Conservation (phyloP, 2,113 vertebrate genomes). For the Eolophus roseicapilla region DNA sequence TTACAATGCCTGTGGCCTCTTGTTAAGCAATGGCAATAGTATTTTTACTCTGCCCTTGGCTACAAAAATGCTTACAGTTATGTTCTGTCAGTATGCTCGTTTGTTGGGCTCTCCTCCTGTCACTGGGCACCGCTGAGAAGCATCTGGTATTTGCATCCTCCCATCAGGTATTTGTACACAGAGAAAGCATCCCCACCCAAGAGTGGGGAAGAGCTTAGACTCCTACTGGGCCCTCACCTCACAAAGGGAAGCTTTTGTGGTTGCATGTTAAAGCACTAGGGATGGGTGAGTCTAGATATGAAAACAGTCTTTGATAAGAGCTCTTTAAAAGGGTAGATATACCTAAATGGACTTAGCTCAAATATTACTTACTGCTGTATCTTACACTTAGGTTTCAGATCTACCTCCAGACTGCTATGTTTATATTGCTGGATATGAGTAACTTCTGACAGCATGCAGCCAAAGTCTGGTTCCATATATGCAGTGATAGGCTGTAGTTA, state of each 20-base stretch:
- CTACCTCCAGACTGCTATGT: neutral
- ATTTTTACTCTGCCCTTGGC: neutral
- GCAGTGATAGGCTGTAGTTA: neutral
- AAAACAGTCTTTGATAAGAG: neutral
- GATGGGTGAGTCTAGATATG: neutral
- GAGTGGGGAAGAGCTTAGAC: neutral
- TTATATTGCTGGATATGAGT: neutral
- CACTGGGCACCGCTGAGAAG: neutral
- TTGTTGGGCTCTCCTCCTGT: neutral
- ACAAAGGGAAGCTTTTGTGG: neutral
- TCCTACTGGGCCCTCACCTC: accelerated
- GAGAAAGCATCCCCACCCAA: neutral
- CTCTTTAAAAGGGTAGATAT: neutral
- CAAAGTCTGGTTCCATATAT: neutral
- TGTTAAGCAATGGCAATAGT: neutral
- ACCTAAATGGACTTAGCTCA: neutral
- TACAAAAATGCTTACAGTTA: neutral
- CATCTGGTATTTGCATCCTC: neutral
- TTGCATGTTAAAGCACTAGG: neutral
- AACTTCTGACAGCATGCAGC: neutral
- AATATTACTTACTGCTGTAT: neutral
- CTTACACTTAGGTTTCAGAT: neutral
- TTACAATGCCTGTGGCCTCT: neutral
- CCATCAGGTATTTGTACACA: neutral
- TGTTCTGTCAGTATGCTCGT: accelerated